Evolutionary conservation across 2,797 vertebrate genomes (phyloP).

Genomic region (Nyctibius grandis): DNA sequence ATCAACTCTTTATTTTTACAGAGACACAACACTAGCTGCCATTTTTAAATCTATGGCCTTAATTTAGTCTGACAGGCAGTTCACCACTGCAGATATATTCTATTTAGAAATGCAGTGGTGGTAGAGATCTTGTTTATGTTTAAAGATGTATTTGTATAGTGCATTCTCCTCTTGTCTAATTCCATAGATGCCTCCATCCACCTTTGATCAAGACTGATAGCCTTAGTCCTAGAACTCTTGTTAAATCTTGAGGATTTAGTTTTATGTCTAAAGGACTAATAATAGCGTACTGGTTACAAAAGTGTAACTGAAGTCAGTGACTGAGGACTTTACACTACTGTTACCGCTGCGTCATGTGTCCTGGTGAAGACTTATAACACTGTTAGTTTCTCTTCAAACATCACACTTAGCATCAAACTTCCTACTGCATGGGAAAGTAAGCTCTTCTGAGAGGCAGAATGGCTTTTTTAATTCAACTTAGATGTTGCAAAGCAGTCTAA

Average conservation of each 20-base stretch:
- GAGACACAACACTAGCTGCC: not conserved
- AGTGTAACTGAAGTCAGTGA: not conserved
- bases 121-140: not conserved
- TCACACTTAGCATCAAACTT: not conserved
- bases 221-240: not conserved
- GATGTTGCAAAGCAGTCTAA: not conserved
- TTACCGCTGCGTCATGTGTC: not conserved
- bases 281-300: not conserved
- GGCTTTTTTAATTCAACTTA: not conserved
- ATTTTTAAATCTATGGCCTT: not conserved
- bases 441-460: not conserved
- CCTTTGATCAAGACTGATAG: not conserved
- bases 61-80: not conserved
- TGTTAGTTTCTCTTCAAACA: conserved; percentile 8
- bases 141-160: not conserved
- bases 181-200: not conserved
- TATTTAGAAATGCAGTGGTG: not conserved
- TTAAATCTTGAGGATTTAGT: conserved; percentile 12
- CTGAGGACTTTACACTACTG: not conserved
- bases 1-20: not conserved
- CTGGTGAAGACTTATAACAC: not conserved
- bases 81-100: not conserved
- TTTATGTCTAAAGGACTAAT: not conserved
- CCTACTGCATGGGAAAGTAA: not conserved
- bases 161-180: not conserved